These are phyloP conservation scores for Coenonympha glycerion DNA, from an alignment of 2,888 invertebrate species.

Conservation along the genomic window DNA sequence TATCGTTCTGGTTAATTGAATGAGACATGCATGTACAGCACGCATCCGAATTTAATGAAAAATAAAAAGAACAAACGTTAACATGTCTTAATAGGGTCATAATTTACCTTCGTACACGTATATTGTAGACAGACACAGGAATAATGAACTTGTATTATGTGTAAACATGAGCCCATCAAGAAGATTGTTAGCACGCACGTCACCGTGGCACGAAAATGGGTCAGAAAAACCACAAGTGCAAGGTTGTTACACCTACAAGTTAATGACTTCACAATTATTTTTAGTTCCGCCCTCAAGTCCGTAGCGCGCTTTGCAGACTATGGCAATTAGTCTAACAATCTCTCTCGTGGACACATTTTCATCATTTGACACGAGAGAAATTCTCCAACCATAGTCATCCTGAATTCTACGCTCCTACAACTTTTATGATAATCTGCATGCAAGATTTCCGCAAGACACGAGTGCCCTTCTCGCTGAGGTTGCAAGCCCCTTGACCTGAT, in stretches of 20 bases:
- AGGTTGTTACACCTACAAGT: conserved; percentile 38
- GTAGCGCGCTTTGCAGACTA: conserved; percentile 16
- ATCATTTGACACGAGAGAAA: conserved; percentile 20
- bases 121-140: conserved; percentile 41
- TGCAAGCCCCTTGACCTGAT: conserved; percentile 28
- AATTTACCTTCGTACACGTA: conserved; percentile 40
- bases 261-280: conserved; percentile 28
- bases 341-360: conserved; percentile 23
- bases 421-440: conserved; percentile 28
- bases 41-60: conserved; percentile 19
- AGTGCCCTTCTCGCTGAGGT: conserved; percentile 26
- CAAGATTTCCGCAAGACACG: conserved; percentile 27
- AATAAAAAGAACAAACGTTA: conserved; percentile 21
- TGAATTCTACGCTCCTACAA: conserved; percentile 23
- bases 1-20: conserved; percentile 22
- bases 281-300: conserved; percentile 19
- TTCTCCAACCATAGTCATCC: conserved; percentile 17
- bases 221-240: conserved; percentile 41
- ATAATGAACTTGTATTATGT: conserved; percentile 58
- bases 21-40: conserved; percentile 19
- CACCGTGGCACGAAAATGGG: conserved; percentile 42
- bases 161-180: conserved; percentile 58
- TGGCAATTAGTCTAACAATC: conserved; percentile 26
- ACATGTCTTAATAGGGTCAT: conserved; percentile 49
- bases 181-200: conserved; percentile 62